Base-by-base conservation (phyloP, 2,888 invertebrate genomes). In the Ormia ochracea region DNA sequence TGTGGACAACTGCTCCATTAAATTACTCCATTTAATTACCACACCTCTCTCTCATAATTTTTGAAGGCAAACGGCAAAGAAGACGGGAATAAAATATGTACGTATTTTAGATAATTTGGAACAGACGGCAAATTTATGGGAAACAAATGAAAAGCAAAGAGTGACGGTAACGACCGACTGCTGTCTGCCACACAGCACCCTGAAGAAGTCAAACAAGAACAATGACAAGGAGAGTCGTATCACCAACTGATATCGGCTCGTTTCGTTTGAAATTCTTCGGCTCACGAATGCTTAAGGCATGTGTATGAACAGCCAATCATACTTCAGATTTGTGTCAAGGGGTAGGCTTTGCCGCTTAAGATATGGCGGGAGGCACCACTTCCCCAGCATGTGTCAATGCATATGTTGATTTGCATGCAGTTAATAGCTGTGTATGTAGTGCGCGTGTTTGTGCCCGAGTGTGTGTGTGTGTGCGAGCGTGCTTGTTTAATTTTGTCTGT, bases 311-410 rank as follows among this genome's bases (percentile, higher is more conserved):
- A 80, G 72, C 80, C 80, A 80, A 80, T 80, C 80, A 80, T 19
- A 59, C 54, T 63, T 63, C 41, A 70, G 76, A 70, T 77, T 69
- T 56, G 65, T 66, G 61, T 72, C 68, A 76, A 76, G 80, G 80
- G 80, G 80, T 76, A 80, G 80, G 80, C 80, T 76, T 76, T 73
- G 56, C 36, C 33, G 76, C 76, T 68, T 80, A 73, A 80, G 80
- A 80, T 80, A 80, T 80, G 80, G 80, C 80, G 80, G 80, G 80
- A 68, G 80, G 80, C 80, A 76, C 76, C 72, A 76, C 80, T 73
- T 73, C 72, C 23, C 54, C 43, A 56, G 23, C 19, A 31, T 72
- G 48, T 17, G 26, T 23, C 50, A 1, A 1, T 36, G 2, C 10
- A 59, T 19, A 17, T 19, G 23, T 63, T 17, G n/a, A n/a, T n/a